Percentiles rank a stretch among this genome's conserved stretches.
Conservation (phyloP, 2,888 invertebrate genomes). For the Leptura quadrifasciata region DNA sequence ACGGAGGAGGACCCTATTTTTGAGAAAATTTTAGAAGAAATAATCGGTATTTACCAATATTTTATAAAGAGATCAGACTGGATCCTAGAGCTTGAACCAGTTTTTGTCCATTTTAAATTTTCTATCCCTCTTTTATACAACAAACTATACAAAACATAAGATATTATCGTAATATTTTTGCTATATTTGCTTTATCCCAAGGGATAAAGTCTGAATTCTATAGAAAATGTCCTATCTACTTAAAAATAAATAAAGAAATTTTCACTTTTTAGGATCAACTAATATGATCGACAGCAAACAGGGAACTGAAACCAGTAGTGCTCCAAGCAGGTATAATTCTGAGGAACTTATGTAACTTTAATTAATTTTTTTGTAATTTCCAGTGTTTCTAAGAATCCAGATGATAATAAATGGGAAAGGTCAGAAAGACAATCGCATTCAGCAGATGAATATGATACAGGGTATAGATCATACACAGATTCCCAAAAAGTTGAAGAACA, state of each 20-base stretch:
- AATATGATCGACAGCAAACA: constrained; percentile 12
- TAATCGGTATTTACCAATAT: constrained; percentile 66
- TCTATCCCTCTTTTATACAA: too few relatives aligned
- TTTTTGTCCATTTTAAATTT: too few relatives aligned
- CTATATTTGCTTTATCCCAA: too few relatives aligned
- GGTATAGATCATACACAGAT: background rate
- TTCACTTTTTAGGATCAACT: constrained; percentile 30
- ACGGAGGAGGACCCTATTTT: constrained; percentile 76
- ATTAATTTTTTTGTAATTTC: constrained; percentile 8
- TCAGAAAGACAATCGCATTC: background rate
- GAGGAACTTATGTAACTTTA: constrained; percentile 2
- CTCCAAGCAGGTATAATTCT: constrained; percentile 36
- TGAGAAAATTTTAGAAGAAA: constrained; percentile 74
- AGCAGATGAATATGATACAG: background rate
- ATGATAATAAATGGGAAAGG: constrained; percentile 3
- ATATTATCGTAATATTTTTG: too few relatives aligned
- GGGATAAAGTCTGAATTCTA: too few relatives aligned
- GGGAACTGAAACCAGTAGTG: constrained; percentile 23
- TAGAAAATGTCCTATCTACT: too few relatives aligned
- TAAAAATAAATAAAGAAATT: background rate
- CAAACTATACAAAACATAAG: too few relatives aligned
- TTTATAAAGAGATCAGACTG: background rate
- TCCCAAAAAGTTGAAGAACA: constrained; percentile 55
- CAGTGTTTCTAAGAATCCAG: constrained; percentile 5
- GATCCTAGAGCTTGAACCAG: too few relatives aligned